phyloP scores from a whole-genome alignment of 2,797 vertebrate genomes.

The Mormyrops attenuatus region DNA sequence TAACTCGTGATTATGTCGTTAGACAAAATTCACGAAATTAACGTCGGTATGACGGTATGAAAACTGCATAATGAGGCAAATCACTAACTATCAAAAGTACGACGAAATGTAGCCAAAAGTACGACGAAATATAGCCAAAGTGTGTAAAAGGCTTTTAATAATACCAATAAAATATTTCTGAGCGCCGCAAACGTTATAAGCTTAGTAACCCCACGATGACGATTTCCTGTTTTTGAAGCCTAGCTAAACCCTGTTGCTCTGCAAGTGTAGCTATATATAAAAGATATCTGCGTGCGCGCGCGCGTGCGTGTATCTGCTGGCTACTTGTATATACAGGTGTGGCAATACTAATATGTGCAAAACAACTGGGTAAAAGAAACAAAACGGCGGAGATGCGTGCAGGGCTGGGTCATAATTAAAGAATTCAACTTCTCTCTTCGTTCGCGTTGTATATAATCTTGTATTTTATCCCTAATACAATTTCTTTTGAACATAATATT shows the following conservation, averaged over 20 bases:
- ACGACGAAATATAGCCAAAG: neutral
- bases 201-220: neutral
- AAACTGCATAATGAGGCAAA: neutral
- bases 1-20: neutral
- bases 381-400: neutral
- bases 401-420: neutral
- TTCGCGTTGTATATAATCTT: neutral
- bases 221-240: neutral
- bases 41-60: neutral
- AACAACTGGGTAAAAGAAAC: neutral
- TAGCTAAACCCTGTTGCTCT: neutral
- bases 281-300: neutral
- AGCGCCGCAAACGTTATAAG: neutral
- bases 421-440: neutral
- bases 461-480: neutral
- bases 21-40: neutral
- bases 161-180: neutral
- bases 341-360: neutral
- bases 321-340: neutral
- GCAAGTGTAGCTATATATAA: slow-evolving; percentile 2
- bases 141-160: neutral
- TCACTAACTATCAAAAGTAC: neutral
- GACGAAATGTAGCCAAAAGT: neutral
- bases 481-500: neutral
- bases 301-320: neutral